Conservation (phyloP, 2,888 invertebrate genomes). For the Lasioglossum malachurum region DNA sequence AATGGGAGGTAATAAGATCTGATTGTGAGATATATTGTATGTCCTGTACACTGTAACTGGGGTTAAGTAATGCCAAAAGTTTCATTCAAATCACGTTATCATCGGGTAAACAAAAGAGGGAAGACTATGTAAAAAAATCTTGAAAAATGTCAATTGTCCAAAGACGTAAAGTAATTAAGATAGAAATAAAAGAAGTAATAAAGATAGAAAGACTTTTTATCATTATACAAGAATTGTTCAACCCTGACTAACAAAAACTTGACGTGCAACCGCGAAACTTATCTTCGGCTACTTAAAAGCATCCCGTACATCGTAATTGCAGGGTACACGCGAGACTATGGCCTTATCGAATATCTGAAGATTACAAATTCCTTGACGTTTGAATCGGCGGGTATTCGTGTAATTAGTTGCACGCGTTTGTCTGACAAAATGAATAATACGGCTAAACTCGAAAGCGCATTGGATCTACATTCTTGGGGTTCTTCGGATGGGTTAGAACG, state of each 20-base stretch:
- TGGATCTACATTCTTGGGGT: slow-evolving; percentile 45
- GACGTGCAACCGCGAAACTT: slow-evolving; percentile 38
- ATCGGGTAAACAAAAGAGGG: neutral
- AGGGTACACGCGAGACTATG: slow-evolving; percentile 36
- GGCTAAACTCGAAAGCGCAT: slow-evolving; percentile 24
- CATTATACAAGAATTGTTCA: slow-evolving; percentile 40
- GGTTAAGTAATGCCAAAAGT: slow-evolving; percentile 1
- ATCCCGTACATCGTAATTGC: slow-evolving; percentile 55
- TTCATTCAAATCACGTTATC: neutral
- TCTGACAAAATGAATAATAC: slow-evolving; percentile 41
- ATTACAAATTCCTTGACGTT: slow-evolving; percentile 62
- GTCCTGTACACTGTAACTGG: neutral
- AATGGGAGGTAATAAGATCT: slow-evolving; percentile 11
- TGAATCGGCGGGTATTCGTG: slow-evolving; percentile 45
- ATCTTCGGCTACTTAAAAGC: slow-evolving; percentile 53
- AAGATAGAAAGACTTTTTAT: slow-evolving; percentile 12
- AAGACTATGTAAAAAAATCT: neutral
- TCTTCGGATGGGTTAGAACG: slow-evolving; percentile 31
- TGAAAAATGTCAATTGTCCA: neutral
- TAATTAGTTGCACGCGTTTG: slow-evolving; percentile 46
- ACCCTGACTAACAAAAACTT: slow-evolving; percentile 35
- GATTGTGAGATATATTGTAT: neutral
- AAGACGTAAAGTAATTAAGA: neutral
- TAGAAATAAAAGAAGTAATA: too few species aligned
- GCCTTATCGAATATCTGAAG: slow-evolving; percentile 53